These are phyloP conservation scores for Lutraria rhynchaena DNA, from an alignment of 1,140 invertebrate genomes.

Conservation along the genomic window DNA sequence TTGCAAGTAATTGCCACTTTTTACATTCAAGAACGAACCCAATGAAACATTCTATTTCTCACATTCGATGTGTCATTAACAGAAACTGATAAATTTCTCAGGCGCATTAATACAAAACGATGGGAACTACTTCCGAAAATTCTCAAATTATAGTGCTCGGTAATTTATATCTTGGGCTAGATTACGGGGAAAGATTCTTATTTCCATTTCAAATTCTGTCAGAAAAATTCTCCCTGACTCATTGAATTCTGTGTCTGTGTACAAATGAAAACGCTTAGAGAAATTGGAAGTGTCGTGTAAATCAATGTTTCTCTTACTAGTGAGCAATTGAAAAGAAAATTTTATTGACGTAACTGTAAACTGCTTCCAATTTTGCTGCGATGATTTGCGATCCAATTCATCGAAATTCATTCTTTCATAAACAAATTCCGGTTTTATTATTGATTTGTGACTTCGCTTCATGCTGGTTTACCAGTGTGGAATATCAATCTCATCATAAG, in stretches of 20 bases:
- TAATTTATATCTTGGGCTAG: slow-evolving; percentile 13
- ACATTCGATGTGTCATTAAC: not conserved
- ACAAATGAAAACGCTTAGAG: slow-evolving; percentile 3
- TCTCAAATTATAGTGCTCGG: slow-evolving; percentile 14
- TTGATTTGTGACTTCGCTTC: no score
- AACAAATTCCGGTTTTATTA: no score
- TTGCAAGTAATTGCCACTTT: no score
- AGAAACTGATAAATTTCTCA: slow-evolving; percentile 32
- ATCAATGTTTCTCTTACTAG: slow-evolving; percentile 19
- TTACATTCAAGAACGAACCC: no score
- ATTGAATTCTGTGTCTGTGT: slow-evolving; percentile 15
- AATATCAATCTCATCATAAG: no score
- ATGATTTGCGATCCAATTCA: no score
- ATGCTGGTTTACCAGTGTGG: no score
- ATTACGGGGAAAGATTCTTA: slow-evolving; percentile 4
- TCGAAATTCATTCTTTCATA: no score
- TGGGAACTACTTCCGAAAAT: slow-evolving; percentile 19
- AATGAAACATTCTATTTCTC: no score
- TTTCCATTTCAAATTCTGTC: slow-evolving; percentile 43
- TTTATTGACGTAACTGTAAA: slow-evolving; percentile 43
- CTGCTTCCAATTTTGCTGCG: not conserved
- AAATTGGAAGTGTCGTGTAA: slow-evolving; percentile 40
- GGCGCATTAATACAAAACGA: slow-evolving; percentile 1
- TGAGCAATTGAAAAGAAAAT: slow-evolving; percentile 51
- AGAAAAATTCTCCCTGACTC: slow-evolving; percentile 31